Evolutionary conservation across 2,888 invertebrate species (phyloP).

Genomic region (Amphipoea oculea): DNA sequence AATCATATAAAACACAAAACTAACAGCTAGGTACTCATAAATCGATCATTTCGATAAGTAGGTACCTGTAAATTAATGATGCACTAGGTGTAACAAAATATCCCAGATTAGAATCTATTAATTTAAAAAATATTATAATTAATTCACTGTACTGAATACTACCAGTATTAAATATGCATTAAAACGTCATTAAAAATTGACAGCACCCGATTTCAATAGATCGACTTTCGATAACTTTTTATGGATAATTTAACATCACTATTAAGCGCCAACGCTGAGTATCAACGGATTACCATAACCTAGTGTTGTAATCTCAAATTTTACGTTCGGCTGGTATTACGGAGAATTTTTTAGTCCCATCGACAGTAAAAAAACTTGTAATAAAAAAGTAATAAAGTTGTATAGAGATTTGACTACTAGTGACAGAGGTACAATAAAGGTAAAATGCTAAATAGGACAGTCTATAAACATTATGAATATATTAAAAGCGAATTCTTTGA

Average conservation of each 20-base stretch:
- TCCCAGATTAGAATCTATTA: conserved; percentile 12
- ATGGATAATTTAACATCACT: conserved; percentile 50
- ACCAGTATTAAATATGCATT: conserved; percentile 25
- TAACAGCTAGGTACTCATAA: background rate
- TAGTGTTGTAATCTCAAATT: conserved; percentile 66
- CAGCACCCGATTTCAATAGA: conserved; percentile 31
- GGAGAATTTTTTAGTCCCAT: conserved; percentile 48
- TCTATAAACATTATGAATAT: conserved; percentile 38
- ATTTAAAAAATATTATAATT: conserved; percentile 20
- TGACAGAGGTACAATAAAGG: conserved; percentile 50
- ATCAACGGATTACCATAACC: conserved; percentile 62
- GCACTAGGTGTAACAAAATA: conserved; percentile 2
- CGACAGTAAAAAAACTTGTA: conserved; percentile 47
- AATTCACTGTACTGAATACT: conserved; percentile 17
- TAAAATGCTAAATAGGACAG: conserved; percentile 46
- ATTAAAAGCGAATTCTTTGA: conserved; percentile 28
- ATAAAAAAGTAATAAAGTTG: conserved; percentile 61
- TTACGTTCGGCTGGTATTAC: conserved; percentile 56
- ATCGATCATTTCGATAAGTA: background rate
- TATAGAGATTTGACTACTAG: conserved; percentile 40
- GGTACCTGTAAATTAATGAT: background rate
- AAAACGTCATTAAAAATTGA: conserved; percentile 16
- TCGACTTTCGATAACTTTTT: conserved; percentile 39
- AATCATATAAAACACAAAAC: background rate
- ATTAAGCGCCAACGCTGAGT: conserved; percentile 36